Evolutionary conservation across 2,113 vertebrate species (phyloP), one percentile per base, ranked within the genome.

Genomic region (Podarcis raffonei): DNA sequence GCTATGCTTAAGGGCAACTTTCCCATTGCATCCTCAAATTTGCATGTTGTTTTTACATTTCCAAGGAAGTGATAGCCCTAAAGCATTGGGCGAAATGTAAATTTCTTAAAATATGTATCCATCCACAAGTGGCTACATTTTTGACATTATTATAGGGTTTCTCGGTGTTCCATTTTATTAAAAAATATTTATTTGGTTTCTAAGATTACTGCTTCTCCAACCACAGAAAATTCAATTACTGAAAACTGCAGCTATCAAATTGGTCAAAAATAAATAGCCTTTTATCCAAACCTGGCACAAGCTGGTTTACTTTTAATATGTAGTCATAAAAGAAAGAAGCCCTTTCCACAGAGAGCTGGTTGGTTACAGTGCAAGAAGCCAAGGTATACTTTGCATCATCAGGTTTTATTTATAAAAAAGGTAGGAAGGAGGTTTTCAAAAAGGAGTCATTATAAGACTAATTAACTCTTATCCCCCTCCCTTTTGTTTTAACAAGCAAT

Each of bases 121-220:
- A 97, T 97, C 96, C 95, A 96, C 96, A 97, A 97, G 96, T 96
- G 97, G 95, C 96, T 96, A 97, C 96, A 97, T 96, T 97, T 97
- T 97, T 97, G 94, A 97, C 97, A 97, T 97, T 97, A 97, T 97
- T 96, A 97, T 96, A 96, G 95, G 95, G 94, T 96, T 97, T 97
- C 97, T 97, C 96, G 97, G 96, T 96, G 96, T 97, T 97, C 97
- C 97, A 96, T 97, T 97, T 97, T 97, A 97, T 97, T 97, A 97
- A 97, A 97, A 97, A 97, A 97, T 97, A 98, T 97, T 97, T 97
- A 97, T 97, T 97, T 97, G 97, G 96, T 97, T 97, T 97, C 97
- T 97, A 97, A 97, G 96, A 97, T 97, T 97, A 97, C 97, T 96
- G 94, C 96, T 96, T 94, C 95, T 95, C 96, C 95, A 93, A 97